Evolutionary conservation across 2,888 invertebrate species (phyloP).

Genomic region (Ornithoptera alexandrae): DNA sequence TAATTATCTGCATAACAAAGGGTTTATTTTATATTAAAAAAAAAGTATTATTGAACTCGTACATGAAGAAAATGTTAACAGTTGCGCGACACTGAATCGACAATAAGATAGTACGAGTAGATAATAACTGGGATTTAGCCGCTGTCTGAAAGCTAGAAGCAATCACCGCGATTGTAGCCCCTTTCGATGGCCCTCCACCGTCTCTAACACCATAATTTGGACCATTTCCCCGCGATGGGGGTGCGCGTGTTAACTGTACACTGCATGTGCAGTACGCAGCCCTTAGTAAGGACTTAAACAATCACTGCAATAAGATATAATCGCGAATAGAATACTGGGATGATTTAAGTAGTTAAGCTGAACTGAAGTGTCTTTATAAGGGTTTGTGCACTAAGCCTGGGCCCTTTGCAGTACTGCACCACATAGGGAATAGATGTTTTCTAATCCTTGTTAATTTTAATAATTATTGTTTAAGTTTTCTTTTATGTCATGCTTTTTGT

Average conservation of each 20-base stretch:
- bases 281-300: background rate
- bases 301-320: background rate
- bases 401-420: too few species aligned
- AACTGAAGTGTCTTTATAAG: too few species aligned
- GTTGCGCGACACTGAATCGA: constrained; percentile 38
- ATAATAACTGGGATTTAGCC: constrained; percentile 48
- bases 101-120: constrained; percentile 34
- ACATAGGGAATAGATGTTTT: too few species aligned
- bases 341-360: too few species aligned
- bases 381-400: too few species aligned
- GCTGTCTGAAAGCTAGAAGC: constrained; percentile 32
- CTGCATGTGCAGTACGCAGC: background rate
- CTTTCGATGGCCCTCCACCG: constrained; percentile 40
- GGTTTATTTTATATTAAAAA: background rate
- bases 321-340: too few species aligned
- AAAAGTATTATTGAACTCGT: background rate
- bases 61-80: constrained; percentile 36
- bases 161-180: constrained; percentile 50
- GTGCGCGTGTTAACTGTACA: constrained; percentile 24
- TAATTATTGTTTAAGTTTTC: too few species aligned
- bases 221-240: constrained; percentile 29
- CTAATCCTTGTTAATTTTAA: too few species aligned
- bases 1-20: too few species aligned
- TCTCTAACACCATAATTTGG: constrained; percentile 35
- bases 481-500: too few species aligned